A percentile compares a stretch with the other conserved stretches of the same genome.
Evolutionary conservation across 1,140 invertebrate species (phyloP).

Genomic region (Propsilocerus akamusi): DNA sequence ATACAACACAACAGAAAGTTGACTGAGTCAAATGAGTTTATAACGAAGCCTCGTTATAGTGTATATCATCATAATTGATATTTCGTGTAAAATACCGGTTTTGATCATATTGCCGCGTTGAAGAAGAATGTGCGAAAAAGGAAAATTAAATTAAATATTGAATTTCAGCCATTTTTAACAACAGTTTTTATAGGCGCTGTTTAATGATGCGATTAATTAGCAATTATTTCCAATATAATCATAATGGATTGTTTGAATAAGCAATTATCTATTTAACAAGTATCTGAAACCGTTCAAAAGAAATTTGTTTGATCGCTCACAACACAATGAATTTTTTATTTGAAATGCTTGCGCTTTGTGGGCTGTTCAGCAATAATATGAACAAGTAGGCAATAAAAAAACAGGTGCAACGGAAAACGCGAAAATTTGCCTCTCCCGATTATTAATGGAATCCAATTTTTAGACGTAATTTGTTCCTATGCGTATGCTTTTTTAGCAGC

Average conservation of each 20-base stretch:
- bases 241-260: background rate
- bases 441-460: background rate
- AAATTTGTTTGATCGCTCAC: too few relatives aligned
- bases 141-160: background rate
- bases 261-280: background rate
- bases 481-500: background rate
- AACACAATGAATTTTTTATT: background rate
- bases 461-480: background rate
- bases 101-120: too few relatives aligned
- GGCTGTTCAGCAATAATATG: too few relatives aligned
- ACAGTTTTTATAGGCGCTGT: background rate
- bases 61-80: background rate
- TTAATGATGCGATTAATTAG: background rate
- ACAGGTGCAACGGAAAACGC: background rate
- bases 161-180: background rate
- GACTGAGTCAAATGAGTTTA: too few relatives aligned
- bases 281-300: too few relatives aligned
- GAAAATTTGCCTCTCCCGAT: background rate
- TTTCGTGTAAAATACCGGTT: too few relatives aligned
- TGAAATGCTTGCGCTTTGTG: background rate
- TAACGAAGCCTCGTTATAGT: slow-evolving; percentile 1
- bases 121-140: background rate
- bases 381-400: background rate
- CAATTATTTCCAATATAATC: background rate
- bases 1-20: too few relatives aligned